Evolutionary conservation across 2,888 invertebrate genomes (phyloP).

Genomic region (Priocnemis perturbator): DNA sequence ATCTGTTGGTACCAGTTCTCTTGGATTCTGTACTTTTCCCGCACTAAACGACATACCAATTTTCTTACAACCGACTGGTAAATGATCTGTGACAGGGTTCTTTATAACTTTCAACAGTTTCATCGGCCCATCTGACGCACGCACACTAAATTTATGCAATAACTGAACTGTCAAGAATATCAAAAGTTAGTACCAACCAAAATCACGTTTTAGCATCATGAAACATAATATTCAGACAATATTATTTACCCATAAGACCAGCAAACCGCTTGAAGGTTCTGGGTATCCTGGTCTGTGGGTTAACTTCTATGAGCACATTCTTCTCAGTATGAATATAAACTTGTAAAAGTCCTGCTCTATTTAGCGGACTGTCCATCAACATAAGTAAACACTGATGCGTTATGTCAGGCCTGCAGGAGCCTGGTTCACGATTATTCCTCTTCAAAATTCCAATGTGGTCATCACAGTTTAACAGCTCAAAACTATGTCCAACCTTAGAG

Average conservation of each 20-base stretch:
- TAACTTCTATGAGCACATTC: constrained; percentile 95
- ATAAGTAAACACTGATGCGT: constrained; percentile 97
- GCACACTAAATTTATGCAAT: constrained; percentile 93
- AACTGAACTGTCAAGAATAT: constrained; percentile 88
- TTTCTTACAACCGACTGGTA: constrained; percentile 95
- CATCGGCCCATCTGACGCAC: constrained; percentile 92
- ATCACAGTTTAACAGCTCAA: constrained; percentile 95
- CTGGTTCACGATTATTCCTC: constrained; percentile 91
- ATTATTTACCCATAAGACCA: constrained; percentile 90
- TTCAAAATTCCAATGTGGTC: constrained; percentile 91
- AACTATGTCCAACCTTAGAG: constrained; percentile 87
- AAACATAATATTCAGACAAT: background rate
- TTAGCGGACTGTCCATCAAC: constrained; percentile 98
- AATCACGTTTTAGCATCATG: constrained; percentile 70
- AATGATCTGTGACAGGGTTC: constrained; percentile 95
- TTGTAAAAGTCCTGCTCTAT: constrained; percentile 96
- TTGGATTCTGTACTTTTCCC: constrained; percentile 82
- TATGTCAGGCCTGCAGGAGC: constrained; percentile 96
- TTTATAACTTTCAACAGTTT: constrained; percentile 96
- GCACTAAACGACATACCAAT: constrained; percentile 93
- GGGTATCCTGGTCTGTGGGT: constrained; percentile 97
- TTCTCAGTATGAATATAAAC: constrained; percentile 94
- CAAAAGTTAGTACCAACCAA: background rate
- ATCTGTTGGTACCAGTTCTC: constrained; percentile 86
- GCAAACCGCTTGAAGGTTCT: constrained; percentile 98